These are phyloP conservation scores for Thripadectes ignobilis DNA, from an alignment of 2,797 vertebrate species.

Conservation along the genomic window DNA sequence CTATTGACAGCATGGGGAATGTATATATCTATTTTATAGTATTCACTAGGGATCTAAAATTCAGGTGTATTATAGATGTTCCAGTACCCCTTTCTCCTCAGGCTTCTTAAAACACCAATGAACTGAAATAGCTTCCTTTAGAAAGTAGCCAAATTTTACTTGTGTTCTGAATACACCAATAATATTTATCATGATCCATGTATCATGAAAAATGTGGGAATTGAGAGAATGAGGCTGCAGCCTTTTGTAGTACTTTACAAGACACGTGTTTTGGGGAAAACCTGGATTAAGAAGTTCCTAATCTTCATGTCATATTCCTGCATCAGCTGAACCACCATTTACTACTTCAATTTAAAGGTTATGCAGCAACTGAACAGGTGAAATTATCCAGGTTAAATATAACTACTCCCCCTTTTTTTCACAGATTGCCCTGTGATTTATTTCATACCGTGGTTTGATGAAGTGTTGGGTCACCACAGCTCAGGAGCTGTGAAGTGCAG, in stretches of 20 bases:
- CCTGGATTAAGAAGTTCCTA: background rate
- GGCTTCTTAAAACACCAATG: background rate
- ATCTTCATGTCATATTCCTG: background rate
- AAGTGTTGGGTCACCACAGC: background rate
- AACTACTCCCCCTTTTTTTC: background rate
- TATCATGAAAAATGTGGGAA: background rate
- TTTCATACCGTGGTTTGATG: background rate
- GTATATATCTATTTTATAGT: background rate
- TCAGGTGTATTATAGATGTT: background rate
- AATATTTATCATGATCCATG: background rate
- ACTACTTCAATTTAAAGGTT: background rate
- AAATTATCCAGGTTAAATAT: background rate
- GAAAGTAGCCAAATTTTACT: background rate
- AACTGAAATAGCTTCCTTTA: background rate
- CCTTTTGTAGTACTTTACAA: background rate
- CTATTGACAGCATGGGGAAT: background rate
- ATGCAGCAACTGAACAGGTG: background rate
- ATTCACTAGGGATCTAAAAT: background rate
- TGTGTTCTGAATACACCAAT: background rate
- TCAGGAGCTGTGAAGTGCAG: background rate
- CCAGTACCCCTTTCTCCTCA: background rate
- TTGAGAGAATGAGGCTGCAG: background rate
- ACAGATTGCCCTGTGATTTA: background rate
- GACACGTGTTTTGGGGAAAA: background rate
- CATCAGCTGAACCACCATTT: background rate